phyloP scores from a whole-genome alignment of 2,888 invertebrate species.

The Melinopterus prodromus region DNA sequence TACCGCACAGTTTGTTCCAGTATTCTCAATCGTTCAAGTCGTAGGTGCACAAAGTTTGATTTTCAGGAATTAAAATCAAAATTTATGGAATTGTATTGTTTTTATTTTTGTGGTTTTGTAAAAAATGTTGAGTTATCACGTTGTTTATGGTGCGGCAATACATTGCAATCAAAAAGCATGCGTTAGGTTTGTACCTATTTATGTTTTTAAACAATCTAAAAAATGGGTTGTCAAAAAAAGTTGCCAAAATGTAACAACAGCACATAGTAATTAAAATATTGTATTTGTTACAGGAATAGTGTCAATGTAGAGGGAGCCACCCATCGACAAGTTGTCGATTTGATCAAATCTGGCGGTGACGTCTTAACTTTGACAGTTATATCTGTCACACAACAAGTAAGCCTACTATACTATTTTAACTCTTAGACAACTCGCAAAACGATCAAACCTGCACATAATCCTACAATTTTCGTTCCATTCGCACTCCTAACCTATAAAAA shows the following conservation, averaged over 20 bases:
- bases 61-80: background rate
- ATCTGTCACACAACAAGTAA: slow-evolving; percentile 90
- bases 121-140: slow-evolving; percentile 20
- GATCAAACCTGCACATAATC: too few relatives aligned
- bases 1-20: background rate
- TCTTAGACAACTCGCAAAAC: too few relatives aligned
- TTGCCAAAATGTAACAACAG: background rate
- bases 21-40: background rate
- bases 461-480: too few relatives aligned
- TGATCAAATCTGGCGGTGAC: slow-evolving; percentile 99
- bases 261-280: background rate
- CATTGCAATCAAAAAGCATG: background rate
- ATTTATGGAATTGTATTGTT: too few relatives aligned
- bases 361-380: slow-evolving; percentile 95
- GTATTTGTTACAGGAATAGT: slow-evolving; percentile 82
- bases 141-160: background rate
- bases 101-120: background rate
- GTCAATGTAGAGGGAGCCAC: slow-evolving; percentile 99
- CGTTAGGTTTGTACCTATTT: background rate
- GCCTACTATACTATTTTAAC: background rate
- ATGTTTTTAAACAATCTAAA: background rate
- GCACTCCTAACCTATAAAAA: too few relatives aligned
- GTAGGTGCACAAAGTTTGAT: background rate
- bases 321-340: slow-evolving; percentile 98
- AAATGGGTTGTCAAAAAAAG: background rate